These are phyloP conservation scores for Lateolabrax maculatus DNA, from an alignment of 2,797 vertebrate genomes.

Conservation along the genomic window DNA sequence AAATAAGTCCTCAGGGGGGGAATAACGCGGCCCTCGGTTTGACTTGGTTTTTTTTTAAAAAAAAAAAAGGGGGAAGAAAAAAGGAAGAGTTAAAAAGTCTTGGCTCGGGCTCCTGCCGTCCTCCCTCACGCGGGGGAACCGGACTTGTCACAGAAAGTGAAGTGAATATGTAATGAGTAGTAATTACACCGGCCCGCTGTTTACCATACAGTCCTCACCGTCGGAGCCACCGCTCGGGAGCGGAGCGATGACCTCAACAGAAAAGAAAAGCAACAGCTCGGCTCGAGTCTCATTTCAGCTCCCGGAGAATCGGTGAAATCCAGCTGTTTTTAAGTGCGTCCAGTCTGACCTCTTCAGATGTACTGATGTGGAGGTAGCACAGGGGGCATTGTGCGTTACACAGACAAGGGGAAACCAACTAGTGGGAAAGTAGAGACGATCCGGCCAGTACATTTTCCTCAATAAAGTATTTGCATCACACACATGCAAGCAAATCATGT, in stretches of 20 bases:
- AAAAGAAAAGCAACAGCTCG: too few relatives aligned
- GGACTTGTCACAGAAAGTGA: constrained; percentile 23
- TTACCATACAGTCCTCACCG: not conserved
- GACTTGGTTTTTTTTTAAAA: not conserved
- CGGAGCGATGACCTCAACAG: too few relatives aligned
- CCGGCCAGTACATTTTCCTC: not conserved
- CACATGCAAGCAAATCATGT: not conserved
- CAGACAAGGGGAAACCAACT: not conserved
- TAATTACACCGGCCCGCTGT: constrained; percentile 29
- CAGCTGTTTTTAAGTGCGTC: not conserved
- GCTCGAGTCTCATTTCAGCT: not conserved
- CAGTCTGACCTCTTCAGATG: not conserved
- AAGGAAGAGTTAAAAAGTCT: too few relatives aligned
- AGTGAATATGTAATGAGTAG: constrained; percentile 36
- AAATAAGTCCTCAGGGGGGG: not conserved
- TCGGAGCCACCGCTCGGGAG: too few relatives aligned
- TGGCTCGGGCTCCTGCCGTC: not conserved
- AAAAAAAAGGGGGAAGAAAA: too few relatives aligned
- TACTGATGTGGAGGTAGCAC: not conserved
- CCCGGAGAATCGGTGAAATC: not conserved
- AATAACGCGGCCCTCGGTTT: too few relatives aligned
- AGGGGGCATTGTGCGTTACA: not conserved
- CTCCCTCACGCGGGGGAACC: not conserved
- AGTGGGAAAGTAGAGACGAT: not conserved
- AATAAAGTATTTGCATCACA: not conserved